These are phyloP conservation scores for Microcaecilia unicolor DNA, from an alignment of 2,797 vertebrate genomes.

Conservation along the genomic window DNA sequence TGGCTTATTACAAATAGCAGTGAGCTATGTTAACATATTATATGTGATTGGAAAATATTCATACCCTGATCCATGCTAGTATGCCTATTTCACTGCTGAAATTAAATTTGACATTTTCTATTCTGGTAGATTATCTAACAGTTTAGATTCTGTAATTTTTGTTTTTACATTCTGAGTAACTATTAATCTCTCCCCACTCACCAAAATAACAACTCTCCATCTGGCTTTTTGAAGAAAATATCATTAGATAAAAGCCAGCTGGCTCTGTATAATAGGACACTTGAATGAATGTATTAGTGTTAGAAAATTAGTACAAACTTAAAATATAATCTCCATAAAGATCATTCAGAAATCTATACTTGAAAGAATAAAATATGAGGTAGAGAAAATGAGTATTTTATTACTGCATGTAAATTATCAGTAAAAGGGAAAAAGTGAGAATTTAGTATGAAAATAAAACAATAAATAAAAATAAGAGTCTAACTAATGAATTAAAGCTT, in stretches of 20 bases:
- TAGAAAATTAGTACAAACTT: conserved; percentile 79
- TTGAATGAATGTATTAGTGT: conserved; percentile 90
- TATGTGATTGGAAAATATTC: conserved; percentile 30
- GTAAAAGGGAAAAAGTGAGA: too few relatives aligned
- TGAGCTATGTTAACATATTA: conserved; percentile 36
- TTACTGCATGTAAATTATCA: too few relatives aligned
- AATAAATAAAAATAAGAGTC: too few relatives aligned
- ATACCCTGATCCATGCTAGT: conserved; percentile 28
- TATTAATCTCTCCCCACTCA: conserved; percentile 61
- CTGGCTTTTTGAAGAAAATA: conserved; percentile 88
- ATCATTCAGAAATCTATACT: conserved; percentile 83
- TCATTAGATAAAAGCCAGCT: conserved; percentile 91
- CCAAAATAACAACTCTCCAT: conserved; percentile 54
- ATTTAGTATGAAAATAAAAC: too few relatives aligned
- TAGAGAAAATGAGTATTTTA: too few relatives aligned
- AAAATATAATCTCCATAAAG: conserved; percentile 98
- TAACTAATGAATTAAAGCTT: too few relatives aligned
- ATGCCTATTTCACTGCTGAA: conserved; percentile 43
- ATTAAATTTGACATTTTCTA: conserved; percentile 48
- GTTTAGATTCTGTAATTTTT: conserved; percentile 65
- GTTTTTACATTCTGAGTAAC: conserved; percentile 67
- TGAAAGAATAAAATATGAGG: conserved; percentile 79
- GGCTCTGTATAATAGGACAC: conserved; percentile 85
- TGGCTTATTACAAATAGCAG: conserved; percentile 44
- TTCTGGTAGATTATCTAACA: conserved; percentile 58